Evolutionary conservation across 1,140 invertebrate genomes (phyloP), one percentile per base, ranked within the genome.

Genomic region (Heliconius melpomene): DNA sequence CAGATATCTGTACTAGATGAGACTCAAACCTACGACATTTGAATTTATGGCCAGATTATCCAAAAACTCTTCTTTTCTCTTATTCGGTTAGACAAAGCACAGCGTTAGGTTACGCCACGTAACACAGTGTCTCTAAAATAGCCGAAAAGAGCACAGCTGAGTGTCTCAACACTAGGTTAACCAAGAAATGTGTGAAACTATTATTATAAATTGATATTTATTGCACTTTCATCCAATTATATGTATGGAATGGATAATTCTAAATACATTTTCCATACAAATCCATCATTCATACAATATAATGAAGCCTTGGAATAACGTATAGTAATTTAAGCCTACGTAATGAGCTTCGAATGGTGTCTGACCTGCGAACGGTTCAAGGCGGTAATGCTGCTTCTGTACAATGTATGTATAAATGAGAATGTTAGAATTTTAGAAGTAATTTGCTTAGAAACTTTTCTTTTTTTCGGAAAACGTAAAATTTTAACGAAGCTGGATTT

Each of bases 321-420:
- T 16, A 72, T 72, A 72, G 71, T 40, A 72, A 72, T 72, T 72
- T 72, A 72, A 72, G 26, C 57, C 79, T 73, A 80, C 32, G 32
- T 76, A 76, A 80, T 80, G 74, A 76, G 79, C 50, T 76, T 80
- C 72, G 52, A 76, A 80, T 70, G 32, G 79, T 20, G 52, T 29
- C 50, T 46, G 75, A 81, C 57, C 75, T 78, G 72, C 0, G 20
- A 60, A 77, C 72, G 40, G 79, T 81, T 81, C 75, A 81, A 77
- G 75, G 79, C 40, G 32, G 50, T 76, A 66, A 7, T 29, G 0
- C 60, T 18, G 60, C 60, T 66, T 29, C 60, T 16, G 60, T 29
- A 66, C 26, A 52, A 52, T 52, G 18, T 52, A 23, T 46, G 40
- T 23, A 57, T 20, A 11, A 9, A 40, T 16, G 9, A 29, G 9